phyloP scores from a whole-genome alignment of 2,888 invertebrate species.

The Tetramorium bicarinatum region DNA sequence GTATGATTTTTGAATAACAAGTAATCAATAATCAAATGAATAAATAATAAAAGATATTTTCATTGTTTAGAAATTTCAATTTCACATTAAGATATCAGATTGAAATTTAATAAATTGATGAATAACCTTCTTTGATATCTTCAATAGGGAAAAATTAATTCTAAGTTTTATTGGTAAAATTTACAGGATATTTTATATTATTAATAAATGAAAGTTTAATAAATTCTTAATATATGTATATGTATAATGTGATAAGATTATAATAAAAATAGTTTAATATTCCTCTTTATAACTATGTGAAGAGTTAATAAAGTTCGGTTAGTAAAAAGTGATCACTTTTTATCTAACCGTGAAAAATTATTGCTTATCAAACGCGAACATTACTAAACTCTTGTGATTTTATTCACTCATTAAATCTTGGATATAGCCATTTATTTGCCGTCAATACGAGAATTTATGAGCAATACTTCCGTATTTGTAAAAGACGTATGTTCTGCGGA shows the following conservation, averaged over 20 bases:
- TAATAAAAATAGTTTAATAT: not conserved
- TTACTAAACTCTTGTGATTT: not conserved
- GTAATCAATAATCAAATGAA: not conserved
- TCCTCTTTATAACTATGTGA: not conserved
- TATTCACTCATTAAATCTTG: not conserved
- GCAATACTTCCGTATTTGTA: conserved; percentile 11
- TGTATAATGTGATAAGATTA: not conserved
- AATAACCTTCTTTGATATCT: not conserved
- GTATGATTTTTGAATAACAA: not conserved
- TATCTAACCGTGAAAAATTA: not conserved
- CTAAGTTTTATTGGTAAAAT: no score
- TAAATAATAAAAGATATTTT: not conserved
- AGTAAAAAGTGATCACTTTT: not conserved
- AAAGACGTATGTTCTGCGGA: not conserved
- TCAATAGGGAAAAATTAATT: not conserved
- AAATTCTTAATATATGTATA: no score
- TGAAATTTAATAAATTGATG: not conserved
- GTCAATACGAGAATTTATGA: conserved; percentile 13
- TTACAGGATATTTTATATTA: no score
- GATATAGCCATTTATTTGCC: not conserved
- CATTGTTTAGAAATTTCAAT: not conserved
- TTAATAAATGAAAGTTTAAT: no score
- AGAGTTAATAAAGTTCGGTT: not conserved
- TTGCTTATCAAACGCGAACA: not conserved
- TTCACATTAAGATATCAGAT: not conserved